Evolutionary conservation across 2,888 invertebrate species (phyloP).

Genomic region (Drosophila setosimentum): DNA sequence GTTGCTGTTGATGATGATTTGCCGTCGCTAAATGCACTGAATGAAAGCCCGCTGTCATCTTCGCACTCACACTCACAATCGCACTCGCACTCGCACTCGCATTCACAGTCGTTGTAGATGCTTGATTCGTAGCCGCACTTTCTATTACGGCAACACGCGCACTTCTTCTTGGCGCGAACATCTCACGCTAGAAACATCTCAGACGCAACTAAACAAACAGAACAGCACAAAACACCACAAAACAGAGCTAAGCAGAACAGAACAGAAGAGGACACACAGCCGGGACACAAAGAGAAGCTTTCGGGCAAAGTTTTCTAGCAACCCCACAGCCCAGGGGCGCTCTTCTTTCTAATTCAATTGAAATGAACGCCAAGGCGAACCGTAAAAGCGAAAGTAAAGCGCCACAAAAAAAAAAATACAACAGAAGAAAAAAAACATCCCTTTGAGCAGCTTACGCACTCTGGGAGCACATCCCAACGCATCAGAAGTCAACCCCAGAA

Average conservation of each 20-base stretch:
- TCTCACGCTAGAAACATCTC: conserved; percentile 83
- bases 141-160: conserved; percentile 72
- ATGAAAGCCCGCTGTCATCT: conserved; percentile 83
- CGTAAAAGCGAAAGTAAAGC: conserved; percentile 54
- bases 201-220: conserved; percentile 78
- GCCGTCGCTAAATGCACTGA: conserved; percentile 78
- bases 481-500: conserved; percentile 63
- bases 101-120: conserved; percentile 29
- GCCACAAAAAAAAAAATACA: conserved; percentile 7
- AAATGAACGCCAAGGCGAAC: conserved; percentile 59
- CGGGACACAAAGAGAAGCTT: conserved; percentile 59
- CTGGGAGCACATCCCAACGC: conserved; percentile 33
- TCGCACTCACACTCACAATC: conserved; percentile 28
- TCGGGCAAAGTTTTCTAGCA: conserved; percentile 29
- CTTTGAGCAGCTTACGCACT: conserved; percentile 50
- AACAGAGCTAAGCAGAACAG: not conserved
- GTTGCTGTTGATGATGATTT: conserved; percentile 59
- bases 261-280: not conserved
- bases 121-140: conserved; percentile 43
- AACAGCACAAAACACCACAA: not conserved
- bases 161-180: conserved; percentile 78
- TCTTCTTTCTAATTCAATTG: conserved; percentile 65
- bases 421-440: conserved; percentile 55
- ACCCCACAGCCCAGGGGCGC: conserved; percentile 26
- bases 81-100: conserved; percentile 26